A percentile compares a stretch with the other conserved stretches of the same genome.
These are phyloP conservation scores for Gallinago stenura DNA, from an alignment of 2,797 vertebrate species.

Conservation along the genomic window DNA sequence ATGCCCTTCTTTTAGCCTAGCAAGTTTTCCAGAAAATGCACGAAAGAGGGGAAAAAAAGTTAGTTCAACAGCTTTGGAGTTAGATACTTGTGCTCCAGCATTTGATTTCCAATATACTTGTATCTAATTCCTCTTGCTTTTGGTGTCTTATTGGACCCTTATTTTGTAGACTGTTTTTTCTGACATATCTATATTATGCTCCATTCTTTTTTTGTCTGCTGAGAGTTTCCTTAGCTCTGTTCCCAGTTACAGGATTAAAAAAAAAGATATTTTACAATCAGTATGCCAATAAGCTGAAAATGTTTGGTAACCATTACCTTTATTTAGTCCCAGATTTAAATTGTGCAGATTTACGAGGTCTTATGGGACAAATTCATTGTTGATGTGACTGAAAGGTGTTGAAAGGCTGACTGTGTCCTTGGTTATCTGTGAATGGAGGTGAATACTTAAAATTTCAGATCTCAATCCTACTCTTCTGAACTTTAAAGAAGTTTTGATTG, in stretches of 20 bases:
- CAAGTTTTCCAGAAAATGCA: not conserved
- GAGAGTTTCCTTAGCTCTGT: not conserved
- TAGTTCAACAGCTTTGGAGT: not conserved
- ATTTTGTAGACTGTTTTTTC: not conserved
- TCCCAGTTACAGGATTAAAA: not conserved
- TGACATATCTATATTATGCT: not conserved
- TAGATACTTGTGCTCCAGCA: not conserved
- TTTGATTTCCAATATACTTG: not conserved
- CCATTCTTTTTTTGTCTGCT: not conserved
- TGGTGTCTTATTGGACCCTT: not conserved
- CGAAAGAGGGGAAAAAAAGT: rapidly evolving
- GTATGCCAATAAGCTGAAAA: not conserved
- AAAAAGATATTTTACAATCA: not conserved
- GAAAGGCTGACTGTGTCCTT: not conserved
- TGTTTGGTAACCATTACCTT: not conserved
- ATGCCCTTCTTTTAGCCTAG: not conserved
- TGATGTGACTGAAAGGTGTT: not conserved
- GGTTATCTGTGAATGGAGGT: not conserved
- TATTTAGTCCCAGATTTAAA: not conserved
- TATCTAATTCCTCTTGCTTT: not conserved
- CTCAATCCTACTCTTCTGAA: not conserved
- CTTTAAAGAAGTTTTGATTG: not conserved
- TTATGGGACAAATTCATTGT: not conserved
- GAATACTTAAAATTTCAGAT: not conserved
- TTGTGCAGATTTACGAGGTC: not conserved